phyloP scores from a whole-genome alignment of 2,797 vertebrate genomes.

The Ctenosaura bakeri region DNA sequence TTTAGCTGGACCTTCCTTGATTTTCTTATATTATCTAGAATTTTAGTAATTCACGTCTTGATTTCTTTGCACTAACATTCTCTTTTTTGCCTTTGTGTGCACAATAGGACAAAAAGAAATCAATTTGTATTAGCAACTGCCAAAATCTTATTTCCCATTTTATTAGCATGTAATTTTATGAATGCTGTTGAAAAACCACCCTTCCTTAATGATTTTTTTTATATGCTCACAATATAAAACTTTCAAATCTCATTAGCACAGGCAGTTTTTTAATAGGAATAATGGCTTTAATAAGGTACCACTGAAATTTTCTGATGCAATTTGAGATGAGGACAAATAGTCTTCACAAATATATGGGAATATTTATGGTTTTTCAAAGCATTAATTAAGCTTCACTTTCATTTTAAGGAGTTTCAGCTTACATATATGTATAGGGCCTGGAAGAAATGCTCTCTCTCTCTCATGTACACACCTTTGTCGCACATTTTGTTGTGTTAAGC shows the following conservation, averaged over 20 bases:
- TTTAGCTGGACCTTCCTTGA: neutral
- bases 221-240: conserved; percentile 64
- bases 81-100: conserved; percentile 31
- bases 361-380: conserved; percentile 4
- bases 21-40: neutral
- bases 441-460: too few relatives aligned
- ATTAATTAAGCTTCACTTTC: neutral
- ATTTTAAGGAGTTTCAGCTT: neutral
- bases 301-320: conserved; percentile 59
- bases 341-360: conserved; percentile 43
- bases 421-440: too few relatives aligned
- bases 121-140: conserved; percentile 70
- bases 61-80: neutral
- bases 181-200: conserved; percentile 58
- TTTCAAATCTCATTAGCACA: conserved; percentile 73
- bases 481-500: too few relatives aligned
- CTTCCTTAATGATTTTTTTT: conserved; percentile 64
- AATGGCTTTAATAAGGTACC: conserved; percentile 65
- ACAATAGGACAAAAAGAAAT: conserved; percentile 62
- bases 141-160: conserved; percentile 70
- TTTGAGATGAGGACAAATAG: conserved; percentile 51
- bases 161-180: conserved; percentile 70
- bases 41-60: neutral
- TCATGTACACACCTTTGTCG: too few relatives aligned
- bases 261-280: conserved; percentile 64